Evolutionary conservation across 2,113 vertebrate species (phyloP).

Genomic region (Grallaria varia): DNA sequence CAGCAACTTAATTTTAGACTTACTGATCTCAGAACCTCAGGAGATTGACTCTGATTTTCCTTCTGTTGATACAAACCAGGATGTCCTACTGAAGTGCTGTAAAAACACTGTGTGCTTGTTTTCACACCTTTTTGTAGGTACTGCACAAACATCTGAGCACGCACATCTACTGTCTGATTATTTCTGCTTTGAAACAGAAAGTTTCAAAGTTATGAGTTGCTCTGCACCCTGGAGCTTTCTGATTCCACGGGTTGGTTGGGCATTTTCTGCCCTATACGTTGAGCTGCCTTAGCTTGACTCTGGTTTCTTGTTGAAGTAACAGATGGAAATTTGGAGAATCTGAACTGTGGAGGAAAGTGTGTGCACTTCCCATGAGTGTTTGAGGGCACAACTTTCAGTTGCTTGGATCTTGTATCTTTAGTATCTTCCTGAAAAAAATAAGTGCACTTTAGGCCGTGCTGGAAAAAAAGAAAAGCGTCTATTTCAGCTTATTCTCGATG

Average conservation of each 20-base stretch:
- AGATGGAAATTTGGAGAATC: neutral
- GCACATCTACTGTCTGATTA: neutral
- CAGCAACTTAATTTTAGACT: neutral
- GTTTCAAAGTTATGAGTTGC: neutral
- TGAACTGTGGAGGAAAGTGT: neutral
- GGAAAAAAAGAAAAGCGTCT: neutral
- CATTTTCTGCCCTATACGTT: neutral
- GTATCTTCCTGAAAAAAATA: neutral
- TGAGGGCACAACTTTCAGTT: neutral
- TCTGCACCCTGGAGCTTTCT: neutral
- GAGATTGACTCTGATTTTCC: neutral
- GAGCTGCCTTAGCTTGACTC: neutral
- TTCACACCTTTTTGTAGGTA: neutral
- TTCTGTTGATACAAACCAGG: neutral
- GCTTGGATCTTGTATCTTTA: neutral
- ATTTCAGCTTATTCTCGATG: neutral
- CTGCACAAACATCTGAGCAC: neutral
- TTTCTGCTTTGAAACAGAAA: neutral
- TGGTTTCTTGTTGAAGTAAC: neutral
- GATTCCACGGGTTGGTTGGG: neutral
- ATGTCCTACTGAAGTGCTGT: neutral
- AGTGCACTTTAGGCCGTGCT: neutral
- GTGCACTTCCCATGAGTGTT: neutral
- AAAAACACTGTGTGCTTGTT: neutral
- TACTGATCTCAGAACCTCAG: neutral